Percentiles rank a stretch among this genome's conserved stretches.
Conservation (phyloP, 2,797 vertebrate species). For the Staurois parvus region DNA sequence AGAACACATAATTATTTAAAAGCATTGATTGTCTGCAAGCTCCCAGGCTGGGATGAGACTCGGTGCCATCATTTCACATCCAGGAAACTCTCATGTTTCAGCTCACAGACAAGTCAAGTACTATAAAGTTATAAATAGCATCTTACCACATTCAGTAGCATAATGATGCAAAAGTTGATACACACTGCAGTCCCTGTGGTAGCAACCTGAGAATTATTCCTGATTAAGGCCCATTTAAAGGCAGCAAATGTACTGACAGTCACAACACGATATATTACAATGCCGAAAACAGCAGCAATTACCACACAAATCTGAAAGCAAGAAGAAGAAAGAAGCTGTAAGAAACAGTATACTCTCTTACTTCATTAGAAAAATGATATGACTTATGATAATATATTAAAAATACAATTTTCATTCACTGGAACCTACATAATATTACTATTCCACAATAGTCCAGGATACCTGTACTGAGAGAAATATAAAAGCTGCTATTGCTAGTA, state of each 20-base stretch:
- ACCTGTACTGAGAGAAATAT: too few relatives aligned
- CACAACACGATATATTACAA: conserved; percentile 94
- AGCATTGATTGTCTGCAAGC: not conserved
- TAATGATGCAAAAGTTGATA: conserved; percentile 95
- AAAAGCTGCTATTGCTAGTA: too few relatives aligned
- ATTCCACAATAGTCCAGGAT: too few relatives aligned
- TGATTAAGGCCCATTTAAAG: conserved; percentile 93
- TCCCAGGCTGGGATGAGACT: not conserved
- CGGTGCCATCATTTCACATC: not conserved
- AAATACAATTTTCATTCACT: not conserved
- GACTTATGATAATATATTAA: not conserved
- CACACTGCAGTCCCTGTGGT: conserved; percentile 93
- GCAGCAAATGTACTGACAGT: conserved; percentile 94
- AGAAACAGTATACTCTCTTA: not conserved
- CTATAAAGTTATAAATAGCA: not conserved
- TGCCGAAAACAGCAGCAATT: conserved; percentile 92
- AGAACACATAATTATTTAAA: not conserved
- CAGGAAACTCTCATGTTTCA: not conserved
- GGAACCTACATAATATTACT: not conserved
- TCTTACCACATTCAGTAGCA: conserved; percentile 93
- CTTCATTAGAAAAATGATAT: not conserved
- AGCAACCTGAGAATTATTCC: conserved; percentile 95
- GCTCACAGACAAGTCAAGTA: not conserved
- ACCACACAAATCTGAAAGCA: conserved; percentile 88
- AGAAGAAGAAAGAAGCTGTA: not conserved